Base-by-base conservation (phyloP, 2,888 invertebrate species). In the Odontocolon sp. region DNA sequence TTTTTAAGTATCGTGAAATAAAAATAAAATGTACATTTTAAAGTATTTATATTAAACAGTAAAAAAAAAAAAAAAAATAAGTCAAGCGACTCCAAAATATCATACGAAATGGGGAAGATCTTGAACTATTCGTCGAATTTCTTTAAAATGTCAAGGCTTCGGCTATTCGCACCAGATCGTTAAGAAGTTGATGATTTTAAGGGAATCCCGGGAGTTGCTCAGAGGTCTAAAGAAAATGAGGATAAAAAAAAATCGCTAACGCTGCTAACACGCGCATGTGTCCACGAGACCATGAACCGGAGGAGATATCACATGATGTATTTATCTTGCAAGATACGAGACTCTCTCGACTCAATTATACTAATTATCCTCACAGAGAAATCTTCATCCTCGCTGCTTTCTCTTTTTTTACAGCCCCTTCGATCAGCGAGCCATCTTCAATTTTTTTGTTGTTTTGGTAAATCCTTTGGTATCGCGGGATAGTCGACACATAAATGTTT, bases 121-220 rank as follows among this genome's bases (percentile, higher is more conserved):
- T 64, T 45, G 52, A 59, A 47, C 71, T 68, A 77, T 75, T 59
- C 52, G 68, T 54, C 28, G 21, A 54, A 36, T 52, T 78, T 68
- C 64, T 72, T 69, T 70, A 52, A 86, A 85, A 85, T 84, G 83
- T 85, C 86, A 85, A 87, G 85, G 85, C 80, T 38, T 81, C 74
- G 72, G 77, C 56, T 45, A 6, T 47, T 66, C 45, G 38, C 33
- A 50, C 18, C 31, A 36, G 6, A 45, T 69, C 28, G 9, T 68
- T 23, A 4, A 9, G 33, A 54, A 31, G 40, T 47, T 50, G 42
- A 56, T 21, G 63, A 45, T 40, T 18, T 36, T 63, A 21, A n/a
- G 23, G n/a, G 0, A 33, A 52, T 14, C 31, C 28, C 14, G n/a
- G 31, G 8, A 33, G 14, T n/a, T 45, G 14, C 28, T 57, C 23